Evolutionary conservation across 2,888 invertebrate species (phyloP), one percentile per base, ranked within the genome.

Genomic region (Coleophora flavipennella): DNA sequence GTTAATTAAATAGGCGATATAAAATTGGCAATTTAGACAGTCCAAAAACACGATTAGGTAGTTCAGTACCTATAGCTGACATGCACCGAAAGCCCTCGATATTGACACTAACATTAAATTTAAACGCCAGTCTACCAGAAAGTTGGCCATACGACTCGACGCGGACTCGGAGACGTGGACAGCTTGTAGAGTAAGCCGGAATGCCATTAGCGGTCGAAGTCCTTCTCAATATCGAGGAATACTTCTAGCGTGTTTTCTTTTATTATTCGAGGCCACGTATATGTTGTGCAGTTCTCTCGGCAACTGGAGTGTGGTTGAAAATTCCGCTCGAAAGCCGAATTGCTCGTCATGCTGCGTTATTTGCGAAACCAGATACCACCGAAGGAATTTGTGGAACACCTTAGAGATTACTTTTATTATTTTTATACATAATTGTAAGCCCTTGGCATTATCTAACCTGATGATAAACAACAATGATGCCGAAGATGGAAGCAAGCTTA

Each of bases 271-370:
- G 6, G 35, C 10, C 35, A 57, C 53, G 3, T 7, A n/a, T 10
- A 29, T 29, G 1, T 9, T 10, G 27, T 27, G 54, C n/a, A 55
- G 49, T 1, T 60, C 47, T 6, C 53, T 41, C 4, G 51, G 10
- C 7, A 62, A 32, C 38, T 59, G 59, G 1, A 49, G 49, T 0
- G 55, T 53, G 1, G 55, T 59, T 4, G 42, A 42, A 40, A 55
- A 56, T 2, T 45, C 46, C 3, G 33, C 13, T 1, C 52, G 36
- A 36, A 55, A 54, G 1, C 51, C 54, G 20, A 43, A 46, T 13
- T 53, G 51, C 13, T 57, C 52, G 2, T 36, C 39, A 0, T 47
- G 36, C 1, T 46, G 49, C 3, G 13, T 28, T 0, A 42, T 13
- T 13, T 33, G 38, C 8, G 25, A 35, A 9, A 35, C 28, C 32